Base-by-base conservation (phyloP, 1,140 invertebrate species). In the Eriocheir sinensis region DNA sequence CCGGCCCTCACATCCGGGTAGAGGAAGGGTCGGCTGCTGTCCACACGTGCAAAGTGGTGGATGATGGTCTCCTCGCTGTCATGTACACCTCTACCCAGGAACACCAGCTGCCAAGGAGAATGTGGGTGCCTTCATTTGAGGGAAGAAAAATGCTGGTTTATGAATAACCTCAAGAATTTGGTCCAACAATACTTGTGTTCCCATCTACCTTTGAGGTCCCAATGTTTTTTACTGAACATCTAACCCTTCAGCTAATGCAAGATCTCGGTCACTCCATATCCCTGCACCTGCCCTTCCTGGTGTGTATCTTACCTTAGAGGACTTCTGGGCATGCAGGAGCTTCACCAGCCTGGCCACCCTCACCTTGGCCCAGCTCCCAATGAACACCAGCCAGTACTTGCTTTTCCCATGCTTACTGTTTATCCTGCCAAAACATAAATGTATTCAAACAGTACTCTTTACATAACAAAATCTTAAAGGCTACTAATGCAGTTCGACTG, bases 21-120 rank as follows among this genome's bases (percentile, higher is more conserved):
- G 90, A 97, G 97, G 96, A 99, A 98, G 95, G 97, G 97, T 93
- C 97, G 97, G n/a, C 98, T 97, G 96, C 97, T 96, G 38, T 98
- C 97, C 94, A 97, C 97, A 96, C 97, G 97, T 1, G 97, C 97
- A 97, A 98, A 99, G 96, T 99, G 99, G 97, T 99, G 98, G 95
- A 99, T 98, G 86, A 99, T 99, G 3, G 98, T 98, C 0, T 98
- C 97, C 96, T 98, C 97, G 89, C 97, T 96, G 96, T 99, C 98
- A 95, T 97, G 97, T 4, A 99, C 96, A 27, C 97, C 98, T 96
- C 98, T 97, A 32, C 98, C 98, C 92, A 99, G 96, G 97, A 97
- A 98, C 41, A 97, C 95, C 89, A 97, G 97, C 98, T 98, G 95
- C n/a, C n/a, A n/a, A n/a, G n/a, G n/a, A 89, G 38, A 91, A 53